Evolutionary conservation across 30 jellyfish, hydroid and myxozoan species (phyloP).

Genomic region (Chironex yamaguchii): DNA sequence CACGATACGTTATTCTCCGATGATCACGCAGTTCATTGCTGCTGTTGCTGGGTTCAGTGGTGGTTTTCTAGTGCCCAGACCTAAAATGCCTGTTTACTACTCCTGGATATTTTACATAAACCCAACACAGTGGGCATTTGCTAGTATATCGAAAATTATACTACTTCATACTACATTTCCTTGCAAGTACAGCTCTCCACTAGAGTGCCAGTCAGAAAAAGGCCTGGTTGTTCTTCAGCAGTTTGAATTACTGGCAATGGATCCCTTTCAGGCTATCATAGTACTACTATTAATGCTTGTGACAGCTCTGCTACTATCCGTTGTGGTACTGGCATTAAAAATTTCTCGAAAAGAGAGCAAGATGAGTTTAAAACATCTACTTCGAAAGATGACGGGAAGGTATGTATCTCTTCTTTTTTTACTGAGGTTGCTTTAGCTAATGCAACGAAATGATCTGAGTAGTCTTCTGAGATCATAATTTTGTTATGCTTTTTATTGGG

Average conservation of each 20-base stretch:
- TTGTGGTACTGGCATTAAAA: constrained; percentile 63
- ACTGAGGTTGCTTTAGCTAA: too few species aligned
- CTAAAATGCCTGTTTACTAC: constrained; percentile 87
- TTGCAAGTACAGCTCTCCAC: constrained; percentile 63
- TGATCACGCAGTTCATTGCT: constrained; percentile 79
- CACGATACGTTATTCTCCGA: constrained; percentile 81
- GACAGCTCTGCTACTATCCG: constrained; percentile 48
- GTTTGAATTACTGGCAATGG: constrained; percentile 69
- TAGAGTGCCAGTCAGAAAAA: constrained; percentile 73
- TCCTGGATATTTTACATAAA: constrained; percentile 89
- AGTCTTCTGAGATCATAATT: too few species aligned
- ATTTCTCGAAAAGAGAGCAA: background rate
- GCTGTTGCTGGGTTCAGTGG: constrained; percentile 97
- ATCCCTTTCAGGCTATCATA: constrained; percentile 71
- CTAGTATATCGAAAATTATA: constrained; percentile 70
- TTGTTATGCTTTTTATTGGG: too few species aligned
- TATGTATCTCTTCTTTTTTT: too few species aligned
- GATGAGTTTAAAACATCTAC: background rate
- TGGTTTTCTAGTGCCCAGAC: constrained; percentile 92
- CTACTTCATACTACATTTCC: constrained; percentile 63
- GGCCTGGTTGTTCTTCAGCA: constrained; percentile 73
- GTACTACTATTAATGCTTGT: constrained; percentile 60
- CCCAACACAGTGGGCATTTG: constrained; percentile 96
- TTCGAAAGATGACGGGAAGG: background rate
- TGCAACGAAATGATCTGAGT: too few species aligned